Percentiles rank a stretch among this genome's conserved stretches.
Conservation (phyloP, 2,113 vertebrate genomes). For the Antechinus flavipes region DNA sequence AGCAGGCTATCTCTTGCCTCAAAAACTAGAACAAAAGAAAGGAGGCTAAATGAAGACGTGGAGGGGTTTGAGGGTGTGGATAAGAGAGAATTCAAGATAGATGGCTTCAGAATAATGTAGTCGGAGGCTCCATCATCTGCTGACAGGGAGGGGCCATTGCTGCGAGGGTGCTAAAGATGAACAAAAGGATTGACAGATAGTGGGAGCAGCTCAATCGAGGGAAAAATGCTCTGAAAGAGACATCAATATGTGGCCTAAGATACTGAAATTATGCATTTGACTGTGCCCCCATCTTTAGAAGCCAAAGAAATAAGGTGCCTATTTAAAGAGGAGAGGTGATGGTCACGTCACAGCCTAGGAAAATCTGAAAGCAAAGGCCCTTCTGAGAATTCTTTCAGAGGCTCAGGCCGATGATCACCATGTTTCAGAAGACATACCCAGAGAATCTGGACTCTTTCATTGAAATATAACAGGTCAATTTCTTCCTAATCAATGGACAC, state of each 20-base stretch:
- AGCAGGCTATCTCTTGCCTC: not conserved
- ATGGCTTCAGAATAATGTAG: not conserved
- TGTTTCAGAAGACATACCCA: constrained; percentile 69
- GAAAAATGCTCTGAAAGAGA: constrained; percentile 72
- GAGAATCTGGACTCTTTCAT: constrained; percentile 65
- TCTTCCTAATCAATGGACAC: constrained; percentile 74
- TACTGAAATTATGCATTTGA: constrained; percentile 71
- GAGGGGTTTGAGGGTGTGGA: not conserved
- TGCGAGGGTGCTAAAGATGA: not conserved
- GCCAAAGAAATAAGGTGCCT: constrained; percentile 56
- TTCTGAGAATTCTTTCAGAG: constrained; percentile 67
- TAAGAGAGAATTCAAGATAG: not conserved
- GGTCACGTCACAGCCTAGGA: not conserved
- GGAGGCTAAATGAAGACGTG: not conserved
- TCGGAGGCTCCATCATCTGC: not conserved
- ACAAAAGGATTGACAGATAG: not conserved
- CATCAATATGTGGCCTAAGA: constrained; percentile 48
- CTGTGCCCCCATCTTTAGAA: constrained; percentile 75
- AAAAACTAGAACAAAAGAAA: not conserved
- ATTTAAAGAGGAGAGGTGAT: constrained; percentile 61
- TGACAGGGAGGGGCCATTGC: not conserved
- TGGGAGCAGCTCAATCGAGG: not conserved
- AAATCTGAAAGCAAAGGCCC: constrained; percentile 60
- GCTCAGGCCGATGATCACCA: constrained; percentile 69
- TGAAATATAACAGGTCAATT: constrained; percentile 68